Evolutionary conservation across 30 jellyfish, hydroid and myxozoan species (phyloP).

Genomic region (Sanderia malayensis): DNA sequence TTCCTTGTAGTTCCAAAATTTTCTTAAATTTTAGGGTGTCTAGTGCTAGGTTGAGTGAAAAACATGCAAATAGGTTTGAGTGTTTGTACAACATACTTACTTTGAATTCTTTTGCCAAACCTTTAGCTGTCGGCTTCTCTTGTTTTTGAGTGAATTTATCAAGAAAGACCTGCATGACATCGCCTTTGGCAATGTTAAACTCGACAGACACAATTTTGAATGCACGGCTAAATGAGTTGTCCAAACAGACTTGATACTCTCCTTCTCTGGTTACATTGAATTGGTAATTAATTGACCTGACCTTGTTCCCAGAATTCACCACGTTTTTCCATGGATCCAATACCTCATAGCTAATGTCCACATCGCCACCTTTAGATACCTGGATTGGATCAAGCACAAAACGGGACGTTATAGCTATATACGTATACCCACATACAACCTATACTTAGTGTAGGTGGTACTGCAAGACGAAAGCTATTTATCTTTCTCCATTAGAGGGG

Average conservation of each 20-base stretch:
- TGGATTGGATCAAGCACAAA: too few species aligned
- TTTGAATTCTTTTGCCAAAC: slow-evolving; percentile 1
- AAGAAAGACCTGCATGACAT: slow-evolving; percentile 11
- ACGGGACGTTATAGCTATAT: too few species aligned
- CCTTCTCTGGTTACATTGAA: slow-evolving; percentile 30
- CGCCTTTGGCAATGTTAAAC: slow-evolving; percentile 4
- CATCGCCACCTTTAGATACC: slow-evolving; percentile 45
- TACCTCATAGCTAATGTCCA: slow-evolving; percentile 24
- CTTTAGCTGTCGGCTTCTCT: not conserved
- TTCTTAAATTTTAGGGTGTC: too few species aligned
- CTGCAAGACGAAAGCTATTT: too few species aligned
- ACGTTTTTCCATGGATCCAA: slow-evolving; percentile 30
- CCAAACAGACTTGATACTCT: slow-evolving; percentile 25
- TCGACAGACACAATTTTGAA: slow-evolving; percentile 19
- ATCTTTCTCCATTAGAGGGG: too few species aligned
- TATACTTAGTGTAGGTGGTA: too few species aligned
- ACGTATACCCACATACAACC: too few species aligned
- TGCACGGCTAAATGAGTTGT: slow-evolving; percentile 29
- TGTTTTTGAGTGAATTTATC: not conserved
- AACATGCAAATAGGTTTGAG: too few species aligned
- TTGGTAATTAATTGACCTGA: not conserved
- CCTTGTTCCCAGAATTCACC: not conserved
- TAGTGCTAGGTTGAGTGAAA: too few species aligned
- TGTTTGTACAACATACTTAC: slow-evolving; percentile 27
- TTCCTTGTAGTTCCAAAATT: too few species aligned